A percentile compares a stretch with the other conserved stretches of the same genome.
Evolutionary conservation across 2,797 vertebrate genomes (phyloP).

Genomic region (Rhynchonycteris naso): DNA sequence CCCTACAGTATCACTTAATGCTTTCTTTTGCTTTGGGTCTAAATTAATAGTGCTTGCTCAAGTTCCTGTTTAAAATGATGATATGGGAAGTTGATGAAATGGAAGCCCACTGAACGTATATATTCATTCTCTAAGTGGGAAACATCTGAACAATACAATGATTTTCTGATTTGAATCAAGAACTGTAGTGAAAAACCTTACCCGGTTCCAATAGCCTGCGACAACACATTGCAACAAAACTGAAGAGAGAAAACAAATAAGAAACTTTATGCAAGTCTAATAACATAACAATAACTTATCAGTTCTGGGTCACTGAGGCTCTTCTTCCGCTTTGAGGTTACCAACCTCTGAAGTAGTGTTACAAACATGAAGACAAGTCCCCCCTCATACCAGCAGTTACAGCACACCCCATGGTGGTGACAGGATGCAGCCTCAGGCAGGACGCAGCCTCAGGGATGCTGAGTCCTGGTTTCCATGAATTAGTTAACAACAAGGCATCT

Average conservation of each 20-base stretch:
- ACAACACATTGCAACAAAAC: conserved; percentile 79
- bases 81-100: conserved; percentile 71
- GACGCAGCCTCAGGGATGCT: conserved; percentile 77
- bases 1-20: conserved; percentile 78
- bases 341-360: conserved; percentile 88
- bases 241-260: conserved; percentile 80
- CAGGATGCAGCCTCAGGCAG: conserved; percentile 78
- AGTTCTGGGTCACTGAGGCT: conserved; percentile 80
- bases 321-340: conserved; percentile 80
- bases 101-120: conserved; percentile 72
- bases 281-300: conserved; percentile 85
- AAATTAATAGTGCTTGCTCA: conserved; percentile 81
- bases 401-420: conserved; percentile 75
- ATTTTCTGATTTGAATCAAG: conserved; percentile 73
- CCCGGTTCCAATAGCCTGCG: conserved; percentile 76
- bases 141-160: conserved; percentile 70
- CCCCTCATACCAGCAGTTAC: conserved; percentile 75
- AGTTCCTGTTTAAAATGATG: conserved; percentile 74
- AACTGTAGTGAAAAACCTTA: conserved; percentile 90
- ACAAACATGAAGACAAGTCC: conserved; percentile 84
- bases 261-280: conserved; percentile 76
- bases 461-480: conserved; percentile 78
- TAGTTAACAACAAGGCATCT: conserved; percentile 83
- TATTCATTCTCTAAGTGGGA: conserved; percentile 76
- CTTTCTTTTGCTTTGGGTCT: conserved; percentile 78